Base-by-base conservation (phyloP, 2,113 vertebrate genomes). In the Seriola dumerili region DNA sequence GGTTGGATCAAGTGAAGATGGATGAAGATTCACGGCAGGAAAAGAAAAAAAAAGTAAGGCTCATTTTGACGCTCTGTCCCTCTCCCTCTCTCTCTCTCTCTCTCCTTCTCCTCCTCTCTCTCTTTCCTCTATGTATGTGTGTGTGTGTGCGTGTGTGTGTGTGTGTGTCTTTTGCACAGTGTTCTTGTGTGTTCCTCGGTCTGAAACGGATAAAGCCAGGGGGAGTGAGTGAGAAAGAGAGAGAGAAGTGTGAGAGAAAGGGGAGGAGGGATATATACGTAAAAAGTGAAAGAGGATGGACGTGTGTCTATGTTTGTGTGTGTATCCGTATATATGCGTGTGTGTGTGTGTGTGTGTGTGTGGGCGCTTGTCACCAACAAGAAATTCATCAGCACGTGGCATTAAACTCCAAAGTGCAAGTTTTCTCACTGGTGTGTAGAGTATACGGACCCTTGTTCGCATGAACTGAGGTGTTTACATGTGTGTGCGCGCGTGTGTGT, bases 341-440 rank as follows among this genome's bases (percentile, higher is more conserved):
- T 38, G 62, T 76, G 76, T 62, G 80, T 54, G 29, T 29, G 80
- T 48, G 52, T 50, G 67, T 85, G 81, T 80, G 87, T 65, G 21
- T 38, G 62, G 74, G 76, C 17, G 76, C 88, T 92, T 95, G 91
- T 95, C 95, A 94, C 90, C 92, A 94, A 91, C 89, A 92, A 94
- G 93, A 96, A 95, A 96, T 96, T 95, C 94, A 95, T 93, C 90
- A 94, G 93, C 95, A 93, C 72, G 81, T 95, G 89, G 87, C 87
- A 92, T 88, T 90, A 90, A 93, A 93, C 88, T 94, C 79, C 77
- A 91, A 85, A 87, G 81, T 81, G 88, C 34, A 80, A 88, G 76
- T 81, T 85, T 92, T 48, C 36, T 89, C 58, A 38, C 65, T 72
- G 59, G 78, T 85, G 85, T 74, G 50, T 78, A 38, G 42, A 54